phyloP scores from a whole-genome alignment of 2,888 invertebrate species.

The Petrophora chlorosata region DNA sequence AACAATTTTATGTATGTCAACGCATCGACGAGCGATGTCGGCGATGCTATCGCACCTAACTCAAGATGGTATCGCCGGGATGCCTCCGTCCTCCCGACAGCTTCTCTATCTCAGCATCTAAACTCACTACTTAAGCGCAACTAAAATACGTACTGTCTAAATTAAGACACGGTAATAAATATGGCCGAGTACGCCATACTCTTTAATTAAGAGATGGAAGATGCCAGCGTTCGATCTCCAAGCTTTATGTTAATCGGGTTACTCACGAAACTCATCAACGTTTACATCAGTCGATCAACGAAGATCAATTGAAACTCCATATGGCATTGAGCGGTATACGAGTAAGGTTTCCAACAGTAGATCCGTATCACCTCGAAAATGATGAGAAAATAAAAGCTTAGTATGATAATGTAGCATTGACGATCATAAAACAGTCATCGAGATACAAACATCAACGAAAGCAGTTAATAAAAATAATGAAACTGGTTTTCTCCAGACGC shows the following conservation, averaged over 20 bases:
- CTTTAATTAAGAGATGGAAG: conserved; percentile 59
- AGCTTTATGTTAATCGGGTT: conserved; percentile 47
- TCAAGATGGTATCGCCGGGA: conserved; percentile 56
- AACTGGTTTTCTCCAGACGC: neutral
- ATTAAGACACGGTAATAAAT: conserved; percentile 60
- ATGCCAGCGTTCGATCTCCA: conserved; percentile 39
- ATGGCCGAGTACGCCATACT: conserved; percentile 42
- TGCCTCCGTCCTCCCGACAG: conserved; percentile 48
- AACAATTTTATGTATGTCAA: conserved; percentile 63
- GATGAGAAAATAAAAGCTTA: conserved; percentile 37
- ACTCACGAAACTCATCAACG: conserved; percentile 37
- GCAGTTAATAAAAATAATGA: neutral
- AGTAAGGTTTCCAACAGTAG: conserved; percentile 29
- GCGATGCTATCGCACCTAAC: conserved; percentile 55
- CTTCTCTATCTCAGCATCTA: conserved; percentile 56
- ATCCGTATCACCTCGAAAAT: conserved; percentile 19
- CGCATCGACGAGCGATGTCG: conserved; percentile 47
- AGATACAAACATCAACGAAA: conserved; percentile 4
- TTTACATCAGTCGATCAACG: conserved; percentile 41
- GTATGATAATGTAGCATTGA: conserved; percentile 20
- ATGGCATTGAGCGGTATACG: conserved; percentile 31
- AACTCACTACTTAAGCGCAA: conserved; percentile 51
- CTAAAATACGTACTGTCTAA: conserved; percentile 60
- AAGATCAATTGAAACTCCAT: conserved; percentile 31
- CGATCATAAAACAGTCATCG: conserved; percentile 18